Conservation (phyloP, 2,797 vertebrate species). For the Pelochelys cantorii region DNA sequence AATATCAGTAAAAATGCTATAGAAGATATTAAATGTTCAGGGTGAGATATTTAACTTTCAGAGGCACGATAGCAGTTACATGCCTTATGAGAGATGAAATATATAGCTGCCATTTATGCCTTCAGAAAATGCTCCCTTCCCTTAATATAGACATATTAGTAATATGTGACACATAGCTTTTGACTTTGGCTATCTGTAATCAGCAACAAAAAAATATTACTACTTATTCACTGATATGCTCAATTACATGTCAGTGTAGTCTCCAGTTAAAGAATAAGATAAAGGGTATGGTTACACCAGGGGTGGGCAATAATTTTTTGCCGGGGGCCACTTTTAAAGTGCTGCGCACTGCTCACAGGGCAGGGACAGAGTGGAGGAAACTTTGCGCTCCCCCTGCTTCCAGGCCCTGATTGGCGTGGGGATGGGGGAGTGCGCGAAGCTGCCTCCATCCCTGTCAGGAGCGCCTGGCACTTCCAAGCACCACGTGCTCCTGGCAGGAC, state of each 20-base stretch:
- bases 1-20: not conserved
- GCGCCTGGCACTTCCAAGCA: too few relatives aligned
- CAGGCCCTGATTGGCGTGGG: too few relatives aligned
- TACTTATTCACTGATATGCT: not conserved
- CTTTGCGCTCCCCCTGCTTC: too few relatives aligned
- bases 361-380: too few relatives aligned
- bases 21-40: not conserved
- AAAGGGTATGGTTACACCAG: not conserved
- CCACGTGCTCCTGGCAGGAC: too few relatives aligned
- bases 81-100: not conserved
- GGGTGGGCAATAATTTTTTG: too few relatives aligned
- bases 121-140: not conserved
- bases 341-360: too few relatives aligned
- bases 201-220: not conserved
- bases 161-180: not conserved
- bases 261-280: not conserved
- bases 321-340: too few relatives aligned
- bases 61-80: not conserved
- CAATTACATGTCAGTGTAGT: not conserved
- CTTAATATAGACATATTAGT: not conserved
- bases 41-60: not conserved
- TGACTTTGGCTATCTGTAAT: not conserved
- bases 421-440: too few relatives aligned
- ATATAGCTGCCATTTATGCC: not conserved
- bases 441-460: too few relatives aligned